phyloP scores from a whole-genome alignment of 2,113 vertebrate species.

The Paradisaea rubra region DNA sequence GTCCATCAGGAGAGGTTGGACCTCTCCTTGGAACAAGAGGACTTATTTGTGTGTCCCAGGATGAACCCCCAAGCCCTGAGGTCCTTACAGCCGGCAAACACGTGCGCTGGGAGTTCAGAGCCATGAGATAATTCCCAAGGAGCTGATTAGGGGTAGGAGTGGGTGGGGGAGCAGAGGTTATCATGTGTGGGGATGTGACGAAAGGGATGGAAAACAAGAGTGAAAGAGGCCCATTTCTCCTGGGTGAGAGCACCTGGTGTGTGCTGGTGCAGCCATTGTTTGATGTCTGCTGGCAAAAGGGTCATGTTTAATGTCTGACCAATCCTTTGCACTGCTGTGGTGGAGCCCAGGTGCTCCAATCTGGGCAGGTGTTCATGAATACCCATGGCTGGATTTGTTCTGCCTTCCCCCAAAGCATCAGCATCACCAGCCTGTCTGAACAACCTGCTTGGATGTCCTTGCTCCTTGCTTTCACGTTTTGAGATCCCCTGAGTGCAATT shows the following conservation, averaged over 20 bases:
- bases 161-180: conserved; percentile 25
- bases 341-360: neutral
- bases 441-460: neutral
- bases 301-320: neutral
- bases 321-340: neutral
- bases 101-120: neutral
- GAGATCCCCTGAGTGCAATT: rapidly evolving
- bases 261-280: neutral
- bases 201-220: conserved; percentile 10
- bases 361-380: neutral
- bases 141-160: conserved; percentile 17
- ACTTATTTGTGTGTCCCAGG: neutral
- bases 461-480: neutral
- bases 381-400: neutral
- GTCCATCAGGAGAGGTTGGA: neutral
- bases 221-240: neutral
- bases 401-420: neutral
- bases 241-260: neutral
- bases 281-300: neutral
- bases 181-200: neutral
- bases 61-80: neutral
- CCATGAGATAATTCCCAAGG: neutral
- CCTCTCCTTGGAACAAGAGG: neutral
- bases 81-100: neutral
- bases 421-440: neutral